Percentiles rank a stretch among this genome's conserved stretches.
Conservation (phyloP, 2,113 vertebrate genomes). For the Bubo blakistoni region DNA sequence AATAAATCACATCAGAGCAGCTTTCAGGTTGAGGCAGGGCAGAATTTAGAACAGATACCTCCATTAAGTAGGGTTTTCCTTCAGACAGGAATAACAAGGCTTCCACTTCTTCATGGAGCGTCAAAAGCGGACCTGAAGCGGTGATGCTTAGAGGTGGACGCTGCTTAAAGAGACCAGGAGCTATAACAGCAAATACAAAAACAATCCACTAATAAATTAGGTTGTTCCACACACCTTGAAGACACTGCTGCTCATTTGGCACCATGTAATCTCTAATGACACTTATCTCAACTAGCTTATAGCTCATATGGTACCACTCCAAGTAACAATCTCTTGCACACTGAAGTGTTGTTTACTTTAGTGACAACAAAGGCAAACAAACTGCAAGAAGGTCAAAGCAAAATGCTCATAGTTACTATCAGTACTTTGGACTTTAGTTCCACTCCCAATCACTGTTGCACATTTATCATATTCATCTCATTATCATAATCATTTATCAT, state of each 20-base stretch:
- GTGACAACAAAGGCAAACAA: background rate
- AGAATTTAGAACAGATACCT: conserved; percentile 75
- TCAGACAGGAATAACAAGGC: conserved; percentile 89
- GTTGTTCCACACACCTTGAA: conserved; percentile 1
- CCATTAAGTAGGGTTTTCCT: conserved; percentile 91
- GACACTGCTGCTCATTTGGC: background rate
- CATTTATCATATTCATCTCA: background rate
- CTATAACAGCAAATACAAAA: conserved; percentile 71
- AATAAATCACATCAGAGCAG: background rate
- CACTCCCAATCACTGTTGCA: background rate
- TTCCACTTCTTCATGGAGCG: conserved; percentile 88
- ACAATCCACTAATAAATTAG: conserved; percentile 47
- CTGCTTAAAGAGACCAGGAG: conserved; percentile 83
- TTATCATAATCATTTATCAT: too few relatives aligned
- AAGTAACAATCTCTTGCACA: background rate
- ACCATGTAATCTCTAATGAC: background rate
- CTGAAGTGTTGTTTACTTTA: background rate
- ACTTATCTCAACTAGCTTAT: background rate
- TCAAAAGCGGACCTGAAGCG: conserved; percentile 76
- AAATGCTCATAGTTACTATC: background rate
- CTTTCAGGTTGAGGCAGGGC: background rate
- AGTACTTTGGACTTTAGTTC: background rate
- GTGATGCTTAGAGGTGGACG: conserved; percentile 71
- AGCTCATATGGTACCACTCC: fast-evolving
- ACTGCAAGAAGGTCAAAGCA: background rate